These are phyloP conservation scores for Gorsachius goisagi DNA, from an alignment of 2,113 vertebrate genomes.

Conservation along the genomic window DNA sequence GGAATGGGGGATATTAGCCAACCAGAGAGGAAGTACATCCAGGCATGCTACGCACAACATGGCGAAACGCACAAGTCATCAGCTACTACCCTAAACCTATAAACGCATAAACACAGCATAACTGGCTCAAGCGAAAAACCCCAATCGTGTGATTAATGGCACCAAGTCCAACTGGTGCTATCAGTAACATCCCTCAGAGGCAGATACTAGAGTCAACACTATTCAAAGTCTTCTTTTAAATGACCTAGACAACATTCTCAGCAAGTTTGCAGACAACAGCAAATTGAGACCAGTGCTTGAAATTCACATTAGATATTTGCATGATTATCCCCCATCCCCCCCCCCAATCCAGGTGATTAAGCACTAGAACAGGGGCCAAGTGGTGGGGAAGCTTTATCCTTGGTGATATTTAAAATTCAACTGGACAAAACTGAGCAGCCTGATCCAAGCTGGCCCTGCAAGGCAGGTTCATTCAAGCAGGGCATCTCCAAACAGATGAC, in stretches of 20 bases:
- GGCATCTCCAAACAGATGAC: not conserved
- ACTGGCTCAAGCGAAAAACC: not conserved
- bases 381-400: not conserved
- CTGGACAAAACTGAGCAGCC: not conserved
- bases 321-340: too few relatives aligned
- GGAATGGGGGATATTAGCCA: not conserved
- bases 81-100: not conserved
- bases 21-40: not conserved
- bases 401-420: not conserved
- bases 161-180: not conserved
- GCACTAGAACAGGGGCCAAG: not conserved
- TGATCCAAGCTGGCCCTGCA: not conserved
- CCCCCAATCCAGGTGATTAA: too few relatives aligned
- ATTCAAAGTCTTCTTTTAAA: not conserved
- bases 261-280: not conserved
- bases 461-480: not conserved
- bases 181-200: not conserved
- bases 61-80: accelerated
- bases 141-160: not conserved
- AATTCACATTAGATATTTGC: not conserved
- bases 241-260: not conserved
- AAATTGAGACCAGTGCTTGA: not conserved
- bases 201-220: not conserved
- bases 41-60: accelerated
- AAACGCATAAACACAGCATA: not conserved